These are phyloP conservation scores for Lophotis ruficrista DNA, from an alignment of 2,113 vertebrate species.

Conservation along the genomic window DNA sequence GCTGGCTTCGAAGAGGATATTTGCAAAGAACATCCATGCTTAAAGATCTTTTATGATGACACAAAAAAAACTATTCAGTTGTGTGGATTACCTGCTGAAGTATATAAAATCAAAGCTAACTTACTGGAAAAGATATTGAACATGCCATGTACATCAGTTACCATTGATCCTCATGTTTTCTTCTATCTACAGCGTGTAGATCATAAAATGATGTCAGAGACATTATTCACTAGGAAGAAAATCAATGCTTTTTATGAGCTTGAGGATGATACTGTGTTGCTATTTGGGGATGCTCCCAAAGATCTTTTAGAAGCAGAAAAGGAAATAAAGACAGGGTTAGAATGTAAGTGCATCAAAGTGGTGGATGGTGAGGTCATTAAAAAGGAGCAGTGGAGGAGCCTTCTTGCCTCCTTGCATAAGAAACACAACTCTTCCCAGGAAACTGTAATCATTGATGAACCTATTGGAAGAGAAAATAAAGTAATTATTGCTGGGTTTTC, in stretches of 20 bases:
- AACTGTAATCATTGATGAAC: slow-evolving; percentile 46
- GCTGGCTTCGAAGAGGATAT: slow-evolving; percentile 64
- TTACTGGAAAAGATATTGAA: slow-evolving; percentile 63
- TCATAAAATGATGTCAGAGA: slow-evolving; percentile 63
- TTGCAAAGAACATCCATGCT: slow-evolving; percentile 39
- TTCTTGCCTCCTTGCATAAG: slow-evolving; percentile 43
- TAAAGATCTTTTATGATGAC: slow-evolving; percentile 70
- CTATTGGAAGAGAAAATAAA: background rate
- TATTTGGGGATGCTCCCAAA: slow-evolving; percentile 66
- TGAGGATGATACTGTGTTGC: slow-evolving; percentile 23
- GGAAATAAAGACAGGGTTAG: slow-evolving; percentile 69
- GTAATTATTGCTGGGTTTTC: slow-evolving; percentile 78
- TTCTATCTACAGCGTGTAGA: slow-evolving; percentile 73
- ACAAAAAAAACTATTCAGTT: slow-evolving; percentile 60
- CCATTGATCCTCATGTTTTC: slow-evolving; percentile 61
- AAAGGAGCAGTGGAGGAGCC: slow-evolving; percentile 71
- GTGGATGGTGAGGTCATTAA: slow-evolving; percentile 67
- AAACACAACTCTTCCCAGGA: slow-evolving; percentile 25
- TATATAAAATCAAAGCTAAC: slow-evolving; percentile 72
- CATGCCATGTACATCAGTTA: slow-evolving; percentile 63
- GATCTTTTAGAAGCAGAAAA: slow-evolving; percentile 76
- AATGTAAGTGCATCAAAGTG: slow-evolving; percentile 56
- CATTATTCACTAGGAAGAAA: slow-evolving; percentile 73
- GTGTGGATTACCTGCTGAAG: slow-evolving; percentile 76
- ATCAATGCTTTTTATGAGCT: slow-evolving; percentile 78